Base-by-base conservation (phyloP, 2,113 vertebrate genomes). In the Eonycteris spelaea region DNA sequence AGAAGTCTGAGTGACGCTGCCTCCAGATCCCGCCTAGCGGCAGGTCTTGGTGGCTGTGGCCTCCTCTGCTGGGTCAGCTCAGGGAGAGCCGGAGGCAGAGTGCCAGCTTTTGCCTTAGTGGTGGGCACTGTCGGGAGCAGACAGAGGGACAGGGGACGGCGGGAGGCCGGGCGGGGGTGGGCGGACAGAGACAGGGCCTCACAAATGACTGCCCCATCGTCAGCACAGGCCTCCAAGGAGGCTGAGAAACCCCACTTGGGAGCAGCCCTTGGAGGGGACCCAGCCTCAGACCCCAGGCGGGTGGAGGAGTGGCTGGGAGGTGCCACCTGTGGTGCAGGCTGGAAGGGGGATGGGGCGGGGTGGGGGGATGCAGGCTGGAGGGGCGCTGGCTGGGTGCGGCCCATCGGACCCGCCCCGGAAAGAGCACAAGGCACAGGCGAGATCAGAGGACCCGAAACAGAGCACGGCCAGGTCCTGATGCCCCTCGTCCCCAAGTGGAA, bases 131-230 rank as follows among this genome's bases (percentile, higher is more conserved):
- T 0, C 61, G 8, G 67, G 55, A 24, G 13, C 57, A 38, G 82
- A n/a, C 48, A 5, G n/a, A 45, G 30, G 3, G 11, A 26, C 7
- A 1, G 5, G 13, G 11, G 43, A 45, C 5, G 43, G 43, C 5
- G 40, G 0, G 5, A 33, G 30, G 18, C 2, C 48, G 7, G 80
- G 24, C 0, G 0, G 38, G 67, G 16, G 18, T 24, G 10, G 8
- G n/a, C 19, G 11, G 7, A 5, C 9, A 43, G 30, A 24, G 43
- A 43, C 21, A 24, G 16, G 59, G 6, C 61, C 55, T 22, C 4
- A 24, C 16, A 1, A 48, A 30, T 45, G 16, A 77, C 33, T 10
- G 40, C 2, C 9, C 8, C 4, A 0, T 12, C 82, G 53, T 43
- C 38, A 53, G 70, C 22, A 35, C 0, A 43, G 19, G 61, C 3